A percentile compares a stretch with the other conserved stretches of the same genome.
These are phyloP conservation scores for Spinus olivaceus DNA, from an alignment of 2,797 vertebrate species.

Conservation along the genomic window DNA sequence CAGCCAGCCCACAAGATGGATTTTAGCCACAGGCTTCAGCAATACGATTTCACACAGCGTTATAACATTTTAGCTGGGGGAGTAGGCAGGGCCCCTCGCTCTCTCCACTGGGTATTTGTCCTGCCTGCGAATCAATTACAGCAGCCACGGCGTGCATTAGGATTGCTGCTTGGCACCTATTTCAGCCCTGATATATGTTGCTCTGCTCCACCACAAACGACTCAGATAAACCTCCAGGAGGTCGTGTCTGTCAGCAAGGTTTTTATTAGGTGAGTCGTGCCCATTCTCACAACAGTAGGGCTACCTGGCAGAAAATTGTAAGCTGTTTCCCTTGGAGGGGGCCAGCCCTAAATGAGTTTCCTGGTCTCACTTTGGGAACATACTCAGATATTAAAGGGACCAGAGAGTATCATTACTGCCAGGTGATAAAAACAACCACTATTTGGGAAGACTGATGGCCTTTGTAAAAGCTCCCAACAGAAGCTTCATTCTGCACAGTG, in stretches of 20 bases:
- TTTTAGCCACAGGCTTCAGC: slow-evolving; percentile 27
- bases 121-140: slow-evolving; percentile 72
- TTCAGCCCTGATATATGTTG: slow-evolving; percentile 67
- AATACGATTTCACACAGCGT: slow-evolving; percentile 58
- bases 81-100: slow-evolving; percentile 25
- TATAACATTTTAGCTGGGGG: slow-evolving; percentile 57
- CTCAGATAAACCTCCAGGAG: slow-evolving; percentile 66
- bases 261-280: slow-evolving; percentile 64
- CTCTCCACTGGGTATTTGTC: slow-evolving; percentile 63
- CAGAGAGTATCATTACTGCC: slow-evolving; percentile 5
- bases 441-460: slow-evolving; percentile 28
- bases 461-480: slow-evolving; percentile 12
- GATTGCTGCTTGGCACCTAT: slow-evolving; percentile 59
- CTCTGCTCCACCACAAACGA: slow-evolving; percentile 56
- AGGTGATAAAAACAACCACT: slow-evolving; percentile 47
- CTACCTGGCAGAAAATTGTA: slow-evolving; percentile 44
- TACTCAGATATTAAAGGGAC: slow-evolving; percentile 44
- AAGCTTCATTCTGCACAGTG: slow-evolving; percentile 27
- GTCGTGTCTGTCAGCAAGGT: slow-evolving; percentile 59
- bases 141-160: slow-evolving; percentile 56
- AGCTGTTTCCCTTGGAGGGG: background rate
- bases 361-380: background rate
- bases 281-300: slow-evolving; percentile 48
- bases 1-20: slow-evolving; percentile 21
- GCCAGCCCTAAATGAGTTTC: background rate